Base-by-base conservation (phyloP, 2,888 invertebrate genomes). In the Melipona beecheii region DNA sequence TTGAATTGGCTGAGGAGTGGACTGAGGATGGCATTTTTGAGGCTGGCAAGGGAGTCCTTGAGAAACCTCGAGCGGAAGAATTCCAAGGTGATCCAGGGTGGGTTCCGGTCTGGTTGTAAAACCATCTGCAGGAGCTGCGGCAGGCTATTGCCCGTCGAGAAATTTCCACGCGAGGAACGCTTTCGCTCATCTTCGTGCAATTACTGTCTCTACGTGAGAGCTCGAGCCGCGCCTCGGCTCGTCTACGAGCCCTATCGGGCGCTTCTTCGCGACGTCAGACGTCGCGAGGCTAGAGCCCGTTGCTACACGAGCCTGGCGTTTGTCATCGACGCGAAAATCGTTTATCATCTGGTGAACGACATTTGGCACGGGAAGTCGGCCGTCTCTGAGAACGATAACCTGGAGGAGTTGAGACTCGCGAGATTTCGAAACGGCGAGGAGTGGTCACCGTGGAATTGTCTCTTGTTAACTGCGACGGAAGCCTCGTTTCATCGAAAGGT, bases 381-480 rank as follows among this genome's bases (percentile, higher is more conserved):
- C 1, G 95, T 99, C 64, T 98, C 98, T 89, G 98, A 98, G 91
- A 96, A 96, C 92, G 95, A 95, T 84, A 97, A 98, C 91, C 95
- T 98, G 21, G 96, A 96, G 72, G 96, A 97, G 89, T 95, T 99
- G 82, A 95, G 96, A 91, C 94, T 99, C 83, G 97, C 97, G 78
- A 96, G 98, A 31, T 98, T 98, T 97, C 95, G 96, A 86, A 96
- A 96, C 54, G 95, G 96, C 60, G 95, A 96, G 85, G 97, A 97
- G 89, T 99, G 99, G 99, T 96, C 98, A 0, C 99, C 99, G 0
- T 99, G 99, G 99, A 99, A 99, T 94, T 98, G 97, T 92, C 96
- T 99, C 88, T 95, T 98, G 62, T 95, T 99, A 3, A 98, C 98
- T 0, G 96, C 96, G 72, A 96, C 96, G 82, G 98, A 99, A 94